phyloP scores from a whole-genome alignment of 2,113 vertebrate genomes.

The Apteryx mantelli region DNA sequence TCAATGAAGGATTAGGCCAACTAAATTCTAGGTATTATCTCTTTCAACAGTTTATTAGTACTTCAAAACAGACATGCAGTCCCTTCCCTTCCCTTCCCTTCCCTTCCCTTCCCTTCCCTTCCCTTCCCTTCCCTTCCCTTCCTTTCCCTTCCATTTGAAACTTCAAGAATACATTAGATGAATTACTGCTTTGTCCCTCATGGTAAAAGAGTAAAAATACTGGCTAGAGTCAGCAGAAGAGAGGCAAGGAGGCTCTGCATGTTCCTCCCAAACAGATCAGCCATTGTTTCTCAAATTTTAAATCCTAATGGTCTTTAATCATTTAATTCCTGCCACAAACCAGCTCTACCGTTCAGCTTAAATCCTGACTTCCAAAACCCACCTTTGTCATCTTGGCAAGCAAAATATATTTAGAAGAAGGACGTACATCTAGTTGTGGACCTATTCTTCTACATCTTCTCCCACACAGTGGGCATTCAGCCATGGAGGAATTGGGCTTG shows the following conservation, averaged over 20 bases:
- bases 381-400: not conserved
- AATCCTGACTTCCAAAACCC: not conserved
- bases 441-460: not conserved
- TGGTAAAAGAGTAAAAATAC: rapidly evolving
- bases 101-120: not conserved
- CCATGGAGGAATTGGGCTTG: not conserved
- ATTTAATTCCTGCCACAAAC: conserved; percentile 22
- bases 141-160: not conserved
- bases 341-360: not conserved
- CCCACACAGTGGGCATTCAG: not conserved
- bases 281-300: not conserved
- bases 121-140: not conserved
- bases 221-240: not conserved
- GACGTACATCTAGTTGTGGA: rapidly evolving
- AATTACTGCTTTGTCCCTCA: not conserved
- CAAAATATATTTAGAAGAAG: not conserved
- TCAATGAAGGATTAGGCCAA: not conserved
- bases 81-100: not conserved
- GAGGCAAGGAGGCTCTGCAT: rapidly evolving
- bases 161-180: not conserved
- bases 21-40: not conserved
- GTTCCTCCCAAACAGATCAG: rapidly evolving
- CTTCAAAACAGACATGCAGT: conserved; percentile 42
- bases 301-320: not conserved
- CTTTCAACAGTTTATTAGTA: not conserved